phyloP scores from a whole-genome alignment of 1,140 invertebrate genomes.

The Samia ricini region DNA sequence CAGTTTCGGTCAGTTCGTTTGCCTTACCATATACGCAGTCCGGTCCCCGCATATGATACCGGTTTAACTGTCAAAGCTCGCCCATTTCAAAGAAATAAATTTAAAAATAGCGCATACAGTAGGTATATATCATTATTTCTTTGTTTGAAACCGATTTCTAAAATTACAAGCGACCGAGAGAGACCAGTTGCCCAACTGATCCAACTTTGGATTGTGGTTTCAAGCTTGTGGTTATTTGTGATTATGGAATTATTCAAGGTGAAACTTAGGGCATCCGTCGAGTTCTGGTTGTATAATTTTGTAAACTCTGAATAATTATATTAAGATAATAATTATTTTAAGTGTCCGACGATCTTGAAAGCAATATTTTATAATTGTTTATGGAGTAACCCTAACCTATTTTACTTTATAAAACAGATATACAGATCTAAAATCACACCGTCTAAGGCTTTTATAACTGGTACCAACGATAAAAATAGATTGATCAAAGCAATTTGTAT shows the following conservation, averaged over 20 bases:
- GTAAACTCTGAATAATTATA: neutral
- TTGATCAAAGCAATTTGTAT: neutral
- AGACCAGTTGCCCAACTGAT: slow-evolving; percentile 43
- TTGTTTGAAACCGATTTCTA: slow-evolving; percentile 19
- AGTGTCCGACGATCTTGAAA: neutral
- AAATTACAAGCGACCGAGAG: slow-evolving; percentile 32
- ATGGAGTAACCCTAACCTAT: too few species aligned
- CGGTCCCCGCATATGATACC: too few species aligned
- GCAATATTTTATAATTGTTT: neutral
- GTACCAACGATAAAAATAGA: neutral
- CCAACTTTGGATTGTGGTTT: slow-evolving; percentile 37
- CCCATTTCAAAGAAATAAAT: too few species aligned
- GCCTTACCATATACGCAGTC: too few species aligned
- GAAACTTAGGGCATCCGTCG: slow-evolving; percentile 5
- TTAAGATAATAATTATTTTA: slow-evolving; percentile 1
- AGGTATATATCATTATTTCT: slow-evolving; percentile 7
- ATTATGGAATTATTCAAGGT: slow-evolving; percentile 31
- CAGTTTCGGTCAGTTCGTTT: too few species aligned
- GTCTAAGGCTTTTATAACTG: neutral
- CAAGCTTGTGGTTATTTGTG: slow-evolving; percentile 25
- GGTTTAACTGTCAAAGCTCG: neutral
- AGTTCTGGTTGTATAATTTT: neutral
- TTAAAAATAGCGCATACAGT: slow-evolving; percentile 8
- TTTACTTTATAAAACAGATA: neutral
- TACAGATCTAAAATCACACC: neutral